Base-by-base conservation (phyloP, 2,888 invertebrate species). In the Microplitis deprimator region DNA sequence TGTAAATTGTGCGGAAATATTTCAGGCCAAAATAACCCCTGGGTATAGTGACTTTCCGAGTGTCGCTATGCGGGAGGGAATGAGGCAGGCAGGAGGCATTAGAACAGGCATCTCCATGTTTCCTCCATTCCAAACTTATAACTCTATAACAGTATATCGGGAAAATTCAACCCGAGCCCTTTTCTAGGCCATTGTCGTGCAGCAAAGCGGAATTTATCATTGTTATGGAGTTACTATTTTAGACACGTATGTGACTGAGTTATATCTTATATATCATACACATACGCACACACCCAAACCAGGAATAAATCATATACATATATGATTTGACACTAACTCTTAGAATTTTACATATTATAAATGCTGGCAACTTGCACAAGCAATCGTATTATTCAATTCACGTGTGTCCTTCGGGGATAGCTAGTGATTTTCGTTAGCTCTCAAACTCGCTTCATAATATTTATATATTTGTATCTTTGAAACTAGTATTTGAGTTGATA, bases 1-100 rank as follows among this genome's bases (percentile, higher is more conserved):
- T 85, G 85, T 84, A 86, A 87, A 86, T 86, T 84, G 83, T 81
- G 82, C 81, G 83, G 85, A 84, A 84, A 87, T 87, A 87, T 87
- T 85, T 87, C 83, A 85, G 79, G 79, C 75, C 69, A 74, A 75
- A 50, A 50, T 50, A 50, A 50, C 50, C 29, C 29, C 29, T 29
- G 29, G 29, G 50, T 8, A 50, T 8, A 13, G 50, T 5, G 50
- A 13, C 77, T 38, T 50, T 8, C 50, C 10, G 50, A 50, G 50
- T 50, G 50, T 50, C 10, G 50, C 13, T 50, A 50, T 50, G 50
- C 13, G 50, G 10, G 13, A 50, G 10, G 50, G 50, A 10, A 41
- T 2, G 50, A 17, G 61, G 74, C 71, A 20, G 60, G 29, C 59
- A 40, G 29, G 29, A 60, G 74, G n/a, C 73, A 41, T 50, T 60